Conservation (phyloP, 2,888 invertebrate species). For the Aspidiotus rigidus region DNA sequence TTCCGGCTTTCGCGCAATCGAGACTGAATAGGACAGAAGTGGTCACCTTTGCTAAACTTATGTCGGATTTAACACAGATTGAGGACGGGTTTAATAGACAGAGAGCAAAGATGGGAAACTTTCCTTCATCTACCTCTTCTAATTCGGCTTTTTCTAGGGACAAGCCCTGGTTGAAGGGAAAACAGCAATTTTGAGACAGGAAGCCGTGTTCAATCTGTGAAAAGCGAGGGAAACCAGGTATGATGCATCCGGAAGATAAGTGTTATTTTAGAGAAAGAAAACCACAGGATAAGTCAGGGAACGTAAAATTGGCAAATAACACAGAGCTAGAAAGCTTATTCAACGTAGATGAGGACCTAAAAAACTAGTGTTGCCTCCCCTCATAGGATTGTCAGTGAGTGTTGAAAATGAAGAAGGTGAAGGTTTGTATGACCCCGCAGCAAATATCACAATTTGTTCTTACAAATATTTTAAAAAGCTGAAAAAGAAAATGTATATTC, state of each 20-base stretch:
- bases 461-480: not conserved
- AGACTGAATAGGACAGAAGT: not conserved
- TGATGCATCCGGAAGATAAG: not conserved
- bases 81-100: not conserved
- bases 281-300: constrained; percentile 1
- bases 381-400: not conserved
- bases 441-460: constrained; percentile 6
- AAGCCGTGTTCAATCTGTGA: constrained; percentile 8
- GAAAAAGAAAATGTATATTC: not conserved
- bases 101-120: not conserved
- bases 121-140: not conserved
- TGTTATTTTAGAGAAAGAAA: not conserved
- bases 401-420: not conserved
- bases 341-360: not conserved
- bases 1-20: not conserved
- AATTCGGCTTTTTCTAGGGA: not conserved
- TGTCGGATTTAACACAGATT: not conserved
- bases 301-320: constrained; percentile 7
- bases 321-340: constrained; percentile 10
- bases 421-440: constrained; percentile 8
- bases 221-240: constrained; percentile 5
- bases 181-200: not conserved
- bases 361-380: constrained; percentile 4
- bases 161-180: not conserved
- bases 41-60: not conserved